A percentile compares a stretch with the other conserved stretches of the same genome.
These are phyloP conservation scores for Oreochromis tanganicae DNA, from an alignment of 2,113 vertebrate species.

Conservation along the genomic window DNA sequence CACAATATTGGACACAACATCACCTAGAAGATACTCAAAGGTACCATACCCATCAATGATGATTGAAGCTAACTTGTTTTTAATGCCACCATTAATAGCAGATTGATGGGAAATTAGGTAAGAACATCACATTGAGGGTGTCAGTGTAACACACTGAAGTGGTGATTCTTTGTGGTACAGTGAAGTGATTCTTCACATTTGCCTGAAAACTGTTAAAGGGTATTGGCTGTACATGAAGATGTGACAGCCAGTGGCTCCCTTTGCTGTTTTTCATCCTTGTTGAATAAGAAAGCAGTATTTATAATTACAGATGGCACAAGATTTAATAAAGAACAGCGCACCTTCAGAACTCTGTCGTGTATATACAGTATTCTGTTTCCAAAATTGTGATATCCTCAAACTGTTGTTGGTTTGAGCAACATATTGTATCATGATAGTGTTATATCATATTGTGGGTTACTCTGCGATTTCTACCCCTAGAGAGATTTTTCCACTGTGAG, in stretches of 20 bases:
- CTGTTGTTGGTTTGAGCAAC: background rate
- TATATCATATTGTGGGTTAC: background rate
- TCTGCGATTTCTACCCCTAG: background rate
- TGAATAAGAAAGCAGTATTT: background rate
- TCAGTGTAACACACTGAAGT: background rate
- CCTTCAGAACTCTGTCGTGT: background rate
- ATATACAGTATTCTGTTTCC: background rate
- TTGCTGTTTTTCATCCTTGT: background rate
- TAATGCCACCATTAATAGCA: background rate
- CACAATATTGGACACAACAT: background rate
- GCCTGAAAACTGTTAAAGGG: background rate
- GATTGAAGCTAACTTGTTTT: background rate
- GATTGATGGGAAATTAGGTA: background rate
- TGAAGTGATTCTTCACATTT: background rate
- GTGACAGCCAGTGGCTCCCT: background rate
- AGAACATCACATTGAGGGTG: background rate
- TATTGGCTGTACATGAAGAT: background rate
- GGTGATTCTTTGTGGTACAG: background rate
- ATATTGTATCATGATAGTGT: background rate
- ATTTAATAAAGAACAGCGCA: background rate
- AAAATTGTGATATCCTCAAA: background rate
- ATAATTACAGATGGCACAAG: background rate
- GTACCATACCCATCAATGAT: background rate
- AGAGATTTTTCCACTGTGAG: background rate
- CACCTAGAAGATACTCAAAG: background rate